Base-by-base conservation (phyloP, 2,888 invertebrate genomes). In the Drosophila helvetica region DNA sequence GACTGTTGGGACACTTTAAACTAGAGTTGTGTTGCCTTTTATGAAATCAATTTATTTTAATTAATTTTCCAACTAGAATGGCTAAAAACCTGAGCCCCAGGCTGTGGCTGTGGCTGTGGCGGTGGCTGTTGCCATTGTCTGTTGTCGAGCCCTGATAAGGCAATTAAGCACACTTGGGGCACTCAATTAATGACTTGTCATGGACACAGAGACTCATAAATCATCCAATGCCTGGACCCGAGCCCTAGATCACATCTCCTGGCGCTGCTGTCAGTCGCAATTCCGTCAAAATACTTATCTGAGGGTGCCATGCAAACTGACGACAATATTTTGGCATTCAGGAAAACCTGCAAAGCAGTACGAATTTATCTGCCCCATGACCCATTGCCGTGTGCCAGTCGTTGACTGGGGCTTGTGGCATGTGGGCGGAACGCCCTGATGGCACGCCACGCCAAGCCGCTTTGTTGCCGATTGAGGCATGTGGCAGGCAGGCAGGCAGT, bases 141-240 rank as follows among this genome's bases (percentile, higher is more conserved):
- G 47, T 15, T 33, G 12, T 15, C 33, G 30, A 12, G 30, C 45
- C 19, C 30, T 54, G 71, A 66, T 66, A 71, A 71, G 72, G 51
- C 62, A 72, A 70, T 70, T 72, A 70, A 30, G 62, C 51, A 52
- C 61, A 70, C 76, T 78, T 76, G 65, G 74, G 75, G 50, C n/a
- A 38, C 38, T 76, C 75, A 86, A 88, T 82, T 88, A 86, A 88
- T 82, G 80, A 76, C 76, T 67, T 78, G 86, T 58, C 86, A 86
- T 70, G 78, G 69, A 54, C 78, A 72, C 70, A 58, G 71, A 57
- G 53, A 70, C 64, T 63, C 75, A 82, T 83, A 85, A 83, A 83
- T 88, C 86, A 83, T 38, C 2, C 1, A n/a, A 38, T 38, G 4
- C n/a, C 38, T 7, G 27, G 27, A 2, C n/a, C 38, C 38, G 27